Evolutionary conservation across 2,888 invertebrate species (phyloP), one percentile per base, ranked within the genome.

Genomic region (Teleogryllus oceanicus): DNA sequence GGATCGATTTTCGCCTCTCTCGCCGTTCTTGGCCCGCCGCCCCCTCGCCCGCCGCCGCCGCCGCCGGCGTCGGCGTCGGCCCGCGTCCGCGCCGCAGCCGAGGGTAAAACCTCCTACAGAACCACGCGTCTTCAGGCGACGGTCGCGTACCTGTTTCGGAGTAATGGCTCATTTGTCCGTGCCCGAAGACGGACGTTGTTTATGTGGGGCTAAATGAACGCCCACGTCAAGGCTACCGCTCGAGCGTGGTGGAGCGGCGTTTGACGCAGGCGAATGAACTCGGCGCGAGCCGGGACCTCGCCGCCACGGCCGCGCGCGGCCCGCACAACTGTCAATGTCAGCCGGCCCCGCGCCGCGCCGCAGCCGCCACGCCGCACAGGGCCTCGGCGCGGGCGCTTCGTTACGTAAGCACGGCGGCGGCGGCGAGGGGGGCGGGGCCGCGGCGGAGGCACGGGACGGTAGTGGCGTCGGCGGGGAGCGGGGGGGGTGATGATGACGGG

Each of bases 1-100:
- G 16, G 62, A 62, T 62, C 62, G 62, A 62, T 62, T 62, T 62
- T 62, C 62, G 62, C 62, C 16, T 62, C 62, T 62, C 62, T 62
- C 62, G 13, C 62, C 62, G 62, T 3, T 13, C 62, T 62, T 62
- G 16, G 62, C 62, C 16, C 16, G 62, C 4, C 16, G 62, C 62
- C 16, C 13, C 13, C 16, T 62, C 62, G 13, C 16, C n/a, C 13
- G 16, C n/a, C n/a, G 16, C 5, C 62, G 12, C 2, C 62, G 16
- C 3, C 18, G 62, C 0, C 62, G 12, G 62, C 18, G 62, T 2
- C 62, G 62, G 62, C 62, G 62, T 0, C 13, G 11, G 13, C 62
- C 5, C 5, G 3, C 11, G 16, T 62, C n/a, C 13, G 62, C 62
- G 13, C n/a, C 62, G 16, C 16, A 11, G 62, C n/a, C 62, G 13